Evolutionary conservation across 2,797 vertebrate species (phyloP), one percentile per base, ranked within the genome.

Genomic region (Falco cherrug): DNA sequence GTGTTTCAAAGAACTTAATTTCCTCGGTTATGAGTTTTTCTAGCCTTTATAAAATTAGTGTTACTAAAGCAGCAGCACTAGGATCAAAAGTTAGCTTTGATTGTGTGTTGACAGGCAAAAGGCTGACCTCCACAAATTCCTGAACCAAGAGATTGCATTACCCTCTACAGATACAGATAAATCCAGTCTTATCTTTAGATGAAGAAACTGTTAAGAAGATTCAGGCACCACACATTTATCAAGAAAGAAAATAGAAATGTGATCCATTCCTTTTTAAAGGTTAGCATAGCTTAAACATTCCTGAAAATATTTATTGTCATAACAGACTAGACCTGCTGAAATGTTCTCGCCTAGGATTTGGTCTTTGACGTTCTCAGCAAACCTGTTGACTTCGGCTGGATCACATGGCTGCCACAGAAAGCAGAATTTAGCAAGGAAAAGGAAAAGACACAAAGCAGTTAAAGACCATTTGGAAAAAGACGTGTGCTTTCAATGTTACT

Each of bases 281-380:
- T 93, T 96, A 95, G 75, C 76, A 92, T 50, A 87, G 69, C 56
- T 96, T 93, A 85, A 92, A 87, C 78, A 89, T 95, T 96, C 84
- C 76, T 91, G 79, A 84, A 91, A 97, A 94, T 95, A 95, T 96
- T 97, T 94, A 93, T 71, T 95, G 75, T 87, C 95, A 95, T 92
- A 96, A 94, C 90, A 96, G 84, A 73, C 51, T 54, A 78, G 73
- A 95, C 76, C 73, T 92, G 59, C 69, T 89, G 87, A 89, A 85
- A 81, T 24, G 11, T 75, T 92, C 87, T 89, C 1, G 19, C 59
- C 82, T 73, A 76, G 84, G 61, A 91, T 81, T 92, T 91, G 65
- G 75, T 91, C 96, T 94, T 90, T 83, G 71, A 92, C 87, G 61
- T 71, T 90, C 78, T 89, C 87, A 88, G 82, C 73, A 87, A 90